Conservation (phyloP, 1,140 invertebrate genomes). For the Magallana gigas region DNA sequence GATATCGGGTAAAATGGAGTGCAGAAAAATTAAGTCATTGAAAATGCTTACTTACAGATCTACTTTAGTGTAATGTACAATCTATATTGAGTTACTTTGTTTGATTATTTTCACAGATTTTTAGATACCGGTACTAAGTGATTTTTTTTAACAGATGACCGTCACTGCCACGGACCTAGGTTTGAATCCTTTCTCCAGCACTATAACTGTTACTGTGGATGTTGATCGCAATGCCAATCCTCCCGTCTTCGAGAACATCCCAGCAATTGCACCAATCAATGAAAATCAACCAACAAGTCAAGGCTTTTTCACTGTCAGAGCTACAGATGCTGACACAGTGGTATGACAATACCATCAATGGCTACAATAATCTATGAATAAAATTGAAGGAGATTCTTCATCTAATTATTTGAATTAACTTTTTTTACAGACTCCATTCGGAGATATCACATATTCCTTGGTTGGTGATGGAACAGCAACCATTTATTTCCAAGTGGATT, state of each 20-base stretch:
- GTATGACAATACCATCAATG: slow-evolving; percentile 47
- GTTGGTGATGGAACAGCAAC: slow-evolving; percentile 72
- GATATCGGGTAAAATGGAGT: slow-evolving; percentile 54
- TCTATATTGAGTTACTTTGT: no score
- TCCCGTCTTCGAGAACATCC: slow-evolving; percentile 54
- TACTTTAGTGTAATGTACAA: no score
- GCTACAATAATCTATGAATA: no score
- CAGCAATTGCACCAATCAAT: slow-evolving; percentile 44
- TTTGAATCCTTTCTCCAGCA: slow-evolving; percentile 30
- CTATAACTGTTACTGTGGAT: slow-evolving; percentile 59
- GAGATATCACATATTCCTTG: slow-evolving; percentile 59
- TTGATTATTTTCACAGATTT: no score
- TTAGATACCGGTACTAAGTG: no score
- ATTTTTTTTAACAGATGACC: slow-evolving; percentile 50
- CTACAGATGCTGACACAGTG: slow-evolving; percentile 67
- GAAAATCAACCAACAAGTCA: slow-evolving; percentile 30
- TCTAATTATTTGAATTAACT: no score
- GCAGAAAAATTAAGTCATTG: neutral
- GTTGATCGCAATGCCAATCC: slow-evolving; percentile 61
- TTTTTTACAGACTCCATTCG: slow-evolving; percentile 65
- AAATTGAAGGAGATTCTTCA: no score
- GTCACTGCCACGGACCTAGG: slow-evolving; percentile 61
- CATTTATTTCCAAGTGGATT: slow-evolving; percentile 66
- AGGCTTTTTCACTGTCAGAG: slow-evolving; percentile 60
- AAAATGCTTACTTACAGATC: no score